These are phyloP conservation scores for Spodoptera litura DNA, from an alignment of 1,140 invertebrate genomes.

Conservation along the genomic window DNA sequence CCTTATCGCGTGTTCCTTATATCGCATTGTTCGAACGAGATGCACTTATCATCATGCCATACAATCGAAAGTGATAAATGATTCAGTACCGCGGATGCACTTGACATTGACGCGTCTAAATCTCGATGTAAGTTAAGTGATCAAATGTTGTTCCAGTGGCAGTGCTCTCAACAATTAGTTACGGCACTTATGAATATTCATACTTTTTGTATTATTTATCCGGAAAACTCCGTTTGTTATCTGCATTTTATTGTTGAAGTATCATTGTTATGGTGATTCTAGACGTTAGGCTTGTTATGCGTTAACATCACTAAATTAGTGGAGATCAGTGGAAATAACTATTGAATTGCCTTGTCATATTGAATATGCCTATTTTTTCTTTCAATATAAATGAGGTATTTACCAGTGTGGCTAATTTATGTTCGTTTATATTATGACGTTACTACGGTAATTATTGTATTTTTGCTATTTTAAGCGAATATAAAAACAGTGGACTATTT, in stretches of 20 bases:
- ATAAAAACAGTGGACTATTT: constrained; percentile 24
- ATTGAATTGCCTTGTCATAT: constrained; percentile 68
- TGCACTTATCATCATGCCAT: constrained; percentile 58
- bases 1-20: constrained; percentile 63
- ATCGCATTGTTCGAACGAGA: constrained; percentile 56
- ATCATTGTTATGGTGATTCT: constrained; percentile 80
- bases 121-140: constrained; percentile 44
- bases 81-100: constrained; percentile 59
- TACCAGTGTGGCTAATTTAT: constrained; percentile 35
- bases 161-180: constrained; percentile 60
- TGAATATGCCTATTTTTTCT: constrained; percentile 54
- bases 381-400: constrained; percentile 42
- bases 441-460: constrained; percentile 33
- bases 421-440: constrained; percentile 33
- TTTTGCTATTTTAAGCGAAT: constrained; percentile 11
- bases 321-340: constrained; percentile 76
- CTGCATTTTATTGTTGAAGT: constrained; percentile 74
- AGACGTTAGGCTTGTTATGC: constrained; percentile 61
- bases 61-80: constrained; percentile 55
- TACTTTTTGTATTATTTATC: constrained; percentile 63
- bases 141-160: constrained; percentile 61
- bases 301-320: constrained; percentile 67
- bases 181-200: constrained; percentile 70
- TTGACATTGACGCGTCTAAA: constrained; percentile 66
- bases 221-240: constrained; percentile 69